Base-by-base conservation (phyloP, 2,888 invertebrate species). In the Melangyna quadrimaculata region DNA sequence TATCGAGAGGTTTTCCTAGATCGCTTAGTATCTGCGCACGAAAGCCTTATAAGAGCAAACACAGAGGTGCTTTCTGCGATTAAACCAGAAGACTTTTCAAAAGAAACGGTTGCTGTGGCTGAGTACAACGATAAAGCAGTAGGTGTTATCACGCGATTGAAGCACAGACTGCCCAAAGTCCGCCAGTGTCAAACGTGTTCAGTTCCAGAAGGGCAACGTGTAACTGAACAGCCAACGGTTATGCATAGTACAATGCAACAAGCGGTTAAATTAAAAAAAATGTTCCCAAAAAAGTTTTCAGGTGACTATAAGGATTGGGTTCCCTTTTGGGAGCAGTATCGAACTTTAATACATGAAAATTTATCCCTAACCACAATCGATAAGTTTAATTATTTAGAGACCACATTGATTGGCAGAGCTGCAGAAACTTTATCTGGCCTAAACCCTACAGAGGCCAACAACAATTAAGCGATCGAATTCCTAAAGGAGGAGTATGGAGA, bases 401-500 rank as follows among this genome's bases (percentile, higher is more conserved):
- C n/a, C 2, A 19, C 29, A 51, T 17, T 51, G 51, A 9, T 17
- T 51, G 51, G 51, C 2, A 51, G 51, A 51, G 51, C 51, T 22
- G 51, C 24, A 7, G 51, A 51, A 14, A 51, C 51, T 17, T 24
- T 53, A 29, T 3, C 29, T n/a, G 27, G 53, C 29, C n/a, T 27
- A 53, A 27, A n/a, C 3, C 53, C 27, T n/a, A 27, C 27, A n/a
- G 27, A 53, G 14, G 53, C 53, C 29, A 78, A 70, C 53, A 67
- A 65, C 22, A 45, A 45, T 17, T 48, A 35, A 7, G 43, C 61
- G 22, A 71, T 53, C 27, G 48, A 12, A 24, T 51, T 78, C 29
- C 78, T 65, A 4, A 72, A 72, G 24, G 57, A 72, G 37, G 65
- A 72, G 57, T 78, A 65, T 43, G 78, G 43, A 17, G 45, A 78